Evolutionary conservation across 2,797 vertebrate species (phyloP).

Genomic region (Danio jaintianensis): DNA sequence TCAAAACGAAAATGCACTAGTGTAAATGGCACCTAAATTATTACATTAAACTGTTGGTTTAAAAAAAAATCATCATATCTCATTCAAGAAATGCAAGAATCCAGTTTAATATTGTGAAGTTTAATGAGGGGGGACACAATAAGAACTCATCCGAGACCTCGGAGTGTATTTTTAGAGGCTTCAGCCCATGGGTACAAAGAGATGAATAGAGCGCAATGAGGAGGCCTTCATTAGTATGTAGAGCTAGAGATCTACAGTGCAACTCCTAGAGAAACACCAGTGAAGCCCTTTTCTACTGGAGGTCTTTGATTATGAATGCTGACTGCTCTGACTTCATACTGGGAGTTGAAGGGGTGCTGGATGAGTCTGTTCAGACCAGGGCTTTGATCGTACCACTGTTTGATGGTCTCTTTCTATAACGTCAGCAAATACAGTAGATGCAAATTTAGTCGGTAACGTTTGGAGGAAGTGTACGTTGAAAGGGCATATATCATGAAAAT

Average conservation of each 20-base stretch:
- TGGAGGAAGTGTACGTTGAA: not conserved
- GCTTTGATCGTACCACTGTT: constrained; percentile 53
- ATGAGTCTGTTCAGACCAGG: constrained; percentile 56
- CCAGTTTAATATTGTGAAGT: constrained; percentile 2
- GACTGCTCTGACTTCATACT: constrained; percentile 34
- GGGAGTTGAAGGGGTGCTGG: constrained; percentile 41
- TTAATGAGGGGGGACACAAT: not conserved
- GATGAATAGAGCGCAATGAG: constrained; percentile 39
- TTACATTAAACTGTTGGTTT: no score
- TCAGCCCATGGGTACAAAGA: constrained; percentile 13
- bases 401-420: constrained; percentile 50
- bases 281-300: constrained; percentile 33
- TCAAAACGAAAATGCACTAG: no score
- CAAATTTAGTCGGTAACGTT: not conserved
- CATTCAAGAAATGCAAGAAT: not conserved
- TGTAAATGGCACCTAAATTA: no score
- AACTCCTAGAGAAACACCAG: constrained; percentile 23
- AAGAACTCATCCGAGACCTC: not conserved
- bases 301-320: constrained; percentile 61
- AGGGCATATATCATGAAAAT: no score
- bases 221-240: constrained; percentile 49
- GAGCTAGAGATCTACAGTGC: constrained; percentile 38
- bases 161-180: constrained; percentile 10
- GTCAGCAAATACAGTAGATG: constrained; percentile 33
- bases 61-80: no score